A percentile compares a stretch with the other conserved stretches of the same genome.
Conservation (phyloP, 2,113 vertebrate genomes). For the Planiliza haematocheilus region DNA sequence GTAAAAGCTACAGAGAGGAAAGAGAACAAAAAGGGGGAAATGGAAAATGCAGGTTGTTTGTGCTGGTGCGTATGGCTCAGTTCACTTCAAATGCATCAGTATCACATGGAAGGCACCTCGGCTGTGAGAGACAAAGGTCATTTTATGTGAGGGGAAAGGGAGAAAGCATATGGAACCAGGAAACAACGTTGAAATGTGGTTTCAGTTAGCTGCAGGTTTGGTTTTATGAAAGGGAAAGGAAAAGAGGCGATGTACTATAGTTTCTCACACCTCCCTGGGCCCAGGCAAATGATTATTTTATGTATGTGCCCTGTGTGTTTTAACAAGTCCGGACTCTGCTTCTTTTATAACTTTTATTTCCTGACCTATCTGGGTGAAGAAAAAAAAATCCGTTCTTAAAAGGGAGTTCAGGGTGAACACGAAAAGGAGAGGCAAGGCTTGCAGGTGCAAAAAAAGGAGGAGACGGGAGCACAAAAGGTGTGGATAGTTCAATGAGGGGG, state of each 20-base stretch:
- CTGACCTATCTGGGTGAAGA: background rate
- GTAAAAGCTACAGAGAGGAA: background rate
- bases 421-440: background rate
- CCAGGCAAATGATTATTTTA: conserved; percentile 30
- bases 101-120: conserved; percentile 21
- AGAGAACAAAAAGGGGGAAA: conserved; percentile 29
- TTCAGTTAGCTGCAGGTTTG: conserved; percentile 1
- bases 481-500: conserved; percentile 28
- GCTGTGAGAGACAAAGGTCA: conserved; percentile 43
- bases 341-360: background rate
- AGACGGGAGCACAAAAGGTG: background rate
- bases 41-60: conserved; percentile 43
- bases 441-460: background rate
- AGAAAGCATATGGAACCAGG: background rate
- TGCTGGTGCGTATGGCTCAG: conserved; percentile 17
- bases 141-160: background rate
- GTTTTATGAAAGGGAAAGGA: conserved; percentile 14
- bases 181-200: background rate
- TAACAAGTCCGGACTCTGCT: conserved; percentile 5
- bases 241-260: background rate
- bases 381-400: conserved; percentile 40
- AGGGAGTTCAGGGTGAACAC: conserved; percentile 16
- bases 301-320: conserved; percentile 21
- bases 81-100: conserved; percentile 48
- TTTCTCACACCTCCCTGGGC: conserved; percentile 24